phyloP scores from a whole-genome alignment of 2,888 invertebrate genomes.

The Monopis laevigella region DNA sequence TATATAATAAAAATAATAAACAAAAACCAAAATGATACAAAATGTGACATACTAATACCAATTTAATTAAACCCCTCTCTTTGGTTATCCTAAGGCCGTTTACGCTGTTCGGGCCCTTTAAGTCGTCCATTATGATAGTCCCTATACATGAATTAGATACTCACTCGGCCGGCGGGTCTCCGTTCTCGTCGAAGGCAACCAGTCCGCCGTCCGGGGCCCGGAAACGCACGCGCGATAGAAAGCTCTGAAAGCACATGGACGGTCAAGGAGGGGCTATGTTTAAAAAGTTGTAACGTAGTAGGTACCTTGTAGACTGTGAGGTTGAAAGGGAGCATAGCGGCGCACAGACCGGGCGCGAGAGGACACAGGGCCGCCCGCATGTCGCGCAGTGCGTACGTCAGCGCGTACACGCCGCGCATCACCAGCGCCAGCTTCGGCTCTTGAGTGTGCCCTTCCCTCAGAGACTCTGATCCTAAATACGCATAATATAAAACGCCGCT shows the following conservation, averaged over 20 bases:
- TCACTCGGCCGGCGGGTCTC: constrained; percentile 81
- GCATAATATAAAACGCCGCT: too few species aligned
- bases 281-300: background rate
- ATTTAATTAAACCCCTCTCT: too few species aligned
- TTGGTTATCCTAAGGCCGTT: too few species aligned
- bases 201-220: constrained; percentile 67
- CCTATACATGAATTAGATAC: too few species aligned
- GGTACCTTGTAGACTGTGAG: constrained; percentile 71
- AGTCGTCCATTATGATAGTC: too few species aligned
- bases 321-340: constrained; percentile 75
- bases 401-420: constrained; percentile 78
- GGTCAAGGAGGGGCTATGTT: background rate
- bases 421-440: constrained; percentile 85
- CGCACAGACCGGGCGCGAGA: constrained; percentile 41
- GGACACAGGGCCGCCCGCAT: constrained; percentile 73
- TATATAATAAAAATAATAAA: background rate
- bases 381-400: constrained; percentile 77
- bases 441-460: constrained; percentile 68
- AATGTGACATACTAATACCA: background rate
- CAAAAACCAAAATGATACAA: too few species aligned
- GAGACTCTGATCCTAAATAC: constrained; percentile 57
- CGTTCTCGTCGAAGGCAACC: constrained; percentile 78
- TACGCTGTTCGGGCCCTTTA: too few species aligned
- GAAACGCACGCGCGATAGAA: constrained; percentile 77
- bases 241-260: constrained; percentile 47